Percentiles rank a stretch among this genome's conserved stretches.
These are phyloP conservation scores for Apotomis capreana DNA, from an alignment of 2,888 invertebrate genomes.

Conservation along the genomic window DNA sequence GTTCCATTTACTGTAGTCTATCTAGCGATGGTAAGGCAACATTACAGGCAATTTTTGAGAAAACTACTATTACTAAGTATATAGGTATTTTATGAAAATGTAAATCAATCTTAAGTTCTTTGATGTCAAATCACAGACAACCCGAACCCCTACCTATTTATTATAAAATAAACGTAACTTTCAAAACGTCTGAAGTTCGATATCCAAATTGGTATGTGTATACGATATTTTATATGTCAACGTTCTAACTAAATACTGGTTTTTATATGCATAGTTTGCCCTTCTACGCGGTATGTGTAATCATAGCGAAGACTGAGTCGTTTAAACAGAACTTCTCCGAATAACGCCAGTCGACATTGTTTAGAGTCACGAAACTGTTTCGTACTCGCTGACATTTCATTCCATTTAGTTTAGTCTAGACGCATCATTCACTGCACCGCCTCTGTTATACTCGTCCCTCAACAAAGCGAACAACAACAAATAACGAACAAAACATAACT, in stretches of 20 bases:
- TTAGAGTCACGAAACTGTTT: neutral
- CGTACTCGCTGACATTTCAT: neutral
- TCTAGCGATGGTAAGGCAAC: too few relatives aligned
- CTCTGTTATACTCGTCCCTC: neutral
- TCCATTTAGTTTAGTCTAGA: conserved; percentile 11
- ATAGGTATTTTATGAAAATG: too few relatives aligned
- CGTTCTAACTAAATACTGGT: neutral
- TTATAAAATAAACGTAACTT: too few relatives aligned
- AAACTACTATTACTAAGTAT: too few relatives aligned
- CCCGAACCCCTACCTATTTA: too few relatives aligned
- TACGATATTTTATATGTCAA: too few relatives aligned
- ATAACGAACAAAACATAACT: neutral
- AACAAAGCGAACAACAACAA: neutral
- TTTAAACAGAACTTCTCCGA: neutral
- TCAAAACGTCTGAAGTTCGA: too few relatives aligned
- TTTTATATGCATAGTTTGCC: neutral
- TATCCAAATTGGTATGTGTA: too few relatives aligned
- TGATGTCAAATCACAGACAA: too few relatives aligned
- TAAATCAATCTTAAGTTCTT: too few relatives aligned
- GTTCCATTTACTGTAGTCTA: too few relatives aligned
- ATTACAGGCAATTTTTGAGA: too few relatives aligned
- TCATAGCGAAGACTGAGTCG: neutral
- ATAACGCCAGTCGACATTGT: neutral
- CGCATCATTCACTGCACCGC: neutral
- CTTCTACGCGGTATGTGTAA: neutral